Conservation (phyloP, 2,113 vertebrate genomes). For the Tamias sibiricus region DNA sequence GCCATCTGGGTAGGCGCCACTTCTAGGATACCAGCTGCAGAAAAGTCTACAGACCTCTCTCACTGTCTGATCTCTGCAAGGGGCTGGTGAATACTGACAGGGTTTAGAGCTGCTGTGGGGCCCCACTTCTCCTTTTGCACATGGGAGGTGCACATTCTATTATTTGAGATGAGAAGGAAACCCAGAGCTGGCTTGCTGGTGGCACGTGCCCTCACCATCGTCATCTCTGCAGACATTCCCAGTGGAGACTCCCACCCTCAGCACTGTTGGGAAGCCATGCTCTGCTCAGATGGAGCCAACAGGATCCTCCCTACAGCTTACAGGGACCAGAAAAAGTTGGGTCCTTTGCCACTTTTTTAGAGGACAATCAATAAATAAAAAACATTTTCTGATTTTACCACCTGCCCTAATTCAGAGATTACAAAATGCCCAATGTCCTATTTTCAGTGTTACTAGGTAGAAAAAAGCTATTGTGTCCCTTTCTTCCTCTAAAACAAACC, state of each 20-base stretch:
- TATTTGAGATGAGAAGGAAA: neutral
- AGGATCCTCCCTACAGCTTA: neutral
- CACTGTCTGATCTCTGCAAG: neutral
- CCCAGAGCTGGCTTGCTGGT: neutral
- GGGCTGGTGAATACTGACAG: accelerated
- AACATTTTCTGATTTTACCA: neutral
- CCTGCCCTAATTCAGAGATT: neutral
- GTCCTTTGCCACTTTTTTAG: neutral
- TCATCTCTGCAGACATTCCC: neutral
- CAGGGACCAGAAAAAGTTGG: too few species aligned
- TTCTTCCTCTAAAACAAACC: neutral
- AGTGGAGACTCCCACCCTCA: neutral
- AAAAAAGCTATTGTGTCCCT: neutral
- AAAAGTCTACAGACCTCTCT: neutral
- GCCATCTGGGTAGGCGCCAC: neutral
- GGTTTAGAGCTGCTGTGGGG: accelerated
- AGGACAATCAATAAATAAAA: neutral
- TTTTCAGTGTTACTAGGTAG: slow-evolving; percentile 12
- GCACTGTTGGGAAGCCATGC: accelerated
- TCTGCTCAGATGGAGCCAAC: neutral
- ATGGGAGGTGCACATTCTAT: neutral
- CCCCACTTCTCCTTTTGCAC: neutral
- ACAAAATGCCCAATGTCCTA: neutral
- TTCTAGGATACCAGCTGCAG: accelerated
- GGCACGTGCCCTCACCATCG: neutral